Base-by-base conservation (phyloP, 1,140 invertebrate species). In the Scaptodrosophila lebanonensis region DNA sequence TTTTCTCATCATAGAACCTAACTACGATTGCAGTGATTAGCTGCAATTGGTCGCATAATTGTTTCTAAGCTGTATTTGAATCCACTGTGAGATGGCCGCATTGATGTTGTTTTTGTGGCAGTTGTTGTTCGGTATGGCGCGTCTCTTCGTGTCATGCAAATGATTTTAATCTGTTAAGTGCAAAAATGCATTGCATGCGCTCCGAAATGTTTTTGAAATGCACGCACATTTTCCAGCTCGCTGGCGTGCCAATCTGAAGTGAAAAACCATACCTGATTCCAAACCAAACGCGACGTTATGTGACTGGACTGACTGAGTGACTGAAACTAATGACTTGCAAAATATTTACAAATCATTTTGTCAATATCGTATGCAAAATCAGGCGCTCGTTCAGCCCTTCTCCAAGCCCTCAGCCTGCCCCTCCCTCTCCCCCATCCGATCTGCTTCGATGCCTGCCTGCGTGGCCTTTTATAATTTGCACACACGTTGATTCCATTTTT, bases 301-400 rank as follows among this genome's bases (percentile, higher is more conserved):
- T 25, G 4, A 16, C 35, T 38, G 35, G 4, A 12, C 15, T 38
- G 32, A 40, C 3, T 50, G 22, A 33, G 51, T 42, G 63, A 68
- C 63, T 54, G 57, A 63, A 77, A 68, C 75, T 82, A 82, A 82
- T 82, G 75, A 82, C 79, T 76, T 69, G 75, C 70, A 82, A 82
- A 82, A 82, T 82, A 76, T 82, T 82, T 82, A 82, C 75, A 82
- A 82, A 82, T 82, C 75, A 82, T 82, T 82, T 82, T 82, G 75
- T 82, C 75, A 82, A 82, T 82, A 82, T 66, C 76, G 58, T 33
- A n/a, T 33, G 32, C 15, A 13, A 16, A 38, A 38, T 13, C 35
- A 33, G 12, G 8, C 32, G 12, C 5, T 13, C n/a, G n/a, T n/a
- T n/a, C n/a, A n/a, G n/a, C n/a, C n/a, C n/a, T n/a, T n/a, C n/a